phyloP scores from a whole-genome alignment of 2,113 vertebrate species.

The Scolopax mira region DNA sequence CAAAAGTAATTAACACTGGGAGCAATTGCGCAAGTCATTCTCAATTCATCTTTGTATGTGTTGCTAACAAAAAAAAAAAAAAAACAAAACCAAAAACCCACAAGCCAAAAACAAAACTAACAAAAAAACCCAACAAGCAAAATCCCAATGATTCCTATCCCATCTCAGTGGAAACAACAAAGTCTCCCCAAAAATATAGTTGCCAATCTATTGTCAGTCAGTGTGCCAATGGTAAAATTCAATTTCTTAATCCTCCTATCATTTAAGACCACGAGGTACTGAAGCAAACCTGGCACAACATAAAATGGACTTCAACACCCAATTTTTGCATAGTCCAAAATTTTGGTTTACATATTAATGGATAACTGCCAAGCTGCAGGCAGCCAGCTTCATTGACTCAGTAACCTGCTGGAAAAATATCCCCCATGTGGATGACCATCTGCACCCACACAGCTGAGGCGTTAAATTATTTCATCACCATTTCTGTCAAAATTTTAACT shows the following conservation, averaged over 20 bases:
- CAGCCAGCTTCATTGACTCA: conserved; percentile 56
- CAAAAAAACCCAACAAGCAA: too few species aligned
- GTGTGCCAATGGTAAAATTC: background rate
- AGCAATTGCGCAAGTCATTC: background rate
- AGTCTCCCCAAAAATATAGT: background rate
- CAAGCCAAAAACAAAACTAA: too few species aligned
- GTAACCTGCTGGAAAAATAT: conserved; percentile 61
- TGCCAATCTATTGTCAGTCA: background rate
- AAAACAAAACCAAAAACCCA: too few species aligned
- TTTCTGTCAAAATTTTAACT: conserved; percentile 61
- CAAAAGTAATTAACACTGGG: background rate
- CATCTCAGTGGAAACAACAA: background rate
- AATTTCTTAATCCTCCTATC: conserved; percentile 23
- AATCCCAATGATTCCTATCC: background rate
- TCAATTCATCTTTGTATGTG: background rate
- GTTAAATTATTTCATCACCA: conserved; percentile 51
- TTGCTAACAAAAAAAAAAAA: background rate
- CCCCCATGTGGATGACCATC: conserved; percentile 61
- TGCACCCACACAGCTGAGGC: conserved; percentile 55
- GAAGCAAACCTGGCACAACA: conserved; percentile 36
- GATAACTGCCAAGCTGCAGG: conserved; percentile 51
- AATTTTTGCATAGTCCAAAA: conserved; percentile 43
- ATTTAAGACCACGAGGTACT: background rate
- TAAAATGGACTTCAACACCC: conserved; percentile 41
- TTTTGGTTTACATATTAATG: conserved; percentile 59